Base-by-base conservation (phyloP, 2,797 vertebrate genomes). In the Neostethus bicornis region DNA sequence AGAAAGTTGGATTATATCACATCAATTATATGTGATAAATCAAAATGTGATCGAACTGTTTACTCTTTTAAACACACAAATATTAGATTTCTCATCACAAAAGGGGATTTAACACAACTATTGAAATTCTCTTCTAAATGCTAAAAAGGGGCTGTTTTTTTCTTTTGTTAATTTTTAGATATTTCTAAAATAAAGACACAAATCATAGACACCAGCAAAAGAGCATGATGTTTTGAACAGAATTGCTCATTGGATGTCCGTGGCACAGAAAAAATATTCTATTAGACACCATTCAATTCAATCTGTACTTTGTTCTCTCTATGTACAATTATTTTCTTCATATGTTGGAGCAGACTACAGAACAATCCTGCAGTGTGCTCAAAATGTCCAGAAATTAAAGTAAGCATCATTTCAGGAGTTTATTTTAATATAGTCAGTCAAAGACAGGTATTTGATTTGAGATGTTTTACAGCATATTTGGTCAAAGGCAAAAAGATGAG, bases 201-300 rank as follows among this genome's bases (percentile, higher is more conserved):
- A 39, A 2, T 34, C 31, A 6, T 45, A 39, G 5, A 35, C 16
- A 13, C 19, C 2, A 1, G 19, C 29, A 29, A 9, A 56, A 61
- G 7, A 54, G 3, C 1, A n/a, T n/a, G 2, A 42, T 26, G 19
- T 5, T 68, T 19, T 47, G 0, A 49, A 39, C 14, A 25, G 2
- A 1, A 61, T 1, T 9, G 2, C 53, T 73, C 66, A 37, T 47
- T 59, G 73, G 12, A 29, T 1, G 44, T 52, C 9, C 68, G 39
- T 29, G 56, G 66, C 44, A 74, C 43, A 46, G 19, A 61, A 53
- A 61, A 53, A 53, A 61, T 58, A 43, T 52, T 85, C 77, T 75
- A 76, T 84, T 79, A 21, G 66, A 60, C 66, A 76, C 32, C 52
- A 47, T 49, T 26, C 55, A 20, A 44, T 73, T 73, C 44, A 37